phyloP scores from a whole-genome alignment of 2,797 vertebrate species.

The Phoxinus dragarum region DNA sequence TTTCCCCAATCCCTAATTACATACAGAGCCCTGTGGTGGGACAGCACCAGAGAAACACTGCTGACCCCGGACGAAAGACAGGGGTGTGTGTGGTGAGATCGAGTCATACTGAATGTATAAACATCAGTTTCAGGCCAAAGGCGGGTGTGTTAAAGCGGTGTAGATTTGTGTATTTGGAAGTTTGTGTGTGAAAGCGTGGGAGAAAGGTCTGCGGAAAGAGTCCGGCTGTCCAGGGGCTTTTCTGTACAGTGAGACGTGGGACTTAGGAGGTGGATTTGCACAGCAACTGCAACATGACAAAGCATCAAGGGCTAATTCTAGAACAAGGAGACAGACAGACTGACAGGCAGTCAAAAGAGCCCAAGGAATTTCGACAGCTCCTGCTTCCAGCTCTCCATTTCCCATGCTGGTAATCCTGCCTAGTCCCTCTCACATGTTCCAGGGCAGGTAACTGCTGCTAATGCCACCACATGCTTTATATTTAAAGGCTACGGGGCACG shows the following conservation, averaged over 20 bases:
- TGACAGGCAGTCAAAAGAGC: slow-evolving; percentile 51
- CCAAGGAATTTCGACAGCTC: slow-evolving; percentile 81
- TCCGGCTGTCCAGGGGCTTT: slow-evolving; percentile 69
- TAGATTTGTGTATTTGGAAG: not conserved
- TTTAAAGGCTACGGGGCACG: slow-evolving; percentile 69
- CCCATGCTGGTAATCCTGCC: slow-evolving; percentile 40
- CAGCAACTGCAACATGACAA: slow-evolving; percentile 72
- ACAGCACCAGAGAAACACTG: slow-evolving; percentile 70
- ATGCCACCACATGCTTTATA: slow-evolving; percentile 76
- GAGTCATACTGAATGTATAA: slow-evolving; percentile 37
- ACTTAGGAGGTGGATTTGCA: slow-evolving; percentile 76
- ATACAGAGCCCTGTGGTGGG: slow-evolving; percentile 79
- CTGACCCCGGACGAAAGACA: slow-evolving; percentile 69
- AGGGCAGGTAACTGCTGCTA: slow-evolving; percentile 79
- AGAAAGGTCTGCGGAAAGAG: slow-evolving; percentile 62
- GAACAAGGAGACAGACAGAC: slow-evolving; percentile 44
- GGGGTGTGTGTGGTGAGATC: slow-evolving; percentile 42
- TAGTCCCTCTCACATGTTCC: slow-evolving; percentile 69
- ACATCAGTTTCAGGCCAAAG: slow-evolving; percentile 21
- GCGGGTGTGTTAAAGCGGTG: slow-evolving; percentile 9
- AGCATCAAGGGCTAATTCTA: slow-evolving; percentile 45
- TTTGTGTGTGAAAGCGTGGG: not conserved
- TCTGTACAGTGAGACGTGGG: slow-evolving; percentile 72
- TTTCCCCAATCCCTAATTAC: slow-evolving; percentile 79
- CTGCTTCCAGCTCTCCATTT: slow-evolving; percentile 76